Base-by-base conservation (phyloP, 2,797 vertebrate species). In the Tenualosa ilisha region DNA sequence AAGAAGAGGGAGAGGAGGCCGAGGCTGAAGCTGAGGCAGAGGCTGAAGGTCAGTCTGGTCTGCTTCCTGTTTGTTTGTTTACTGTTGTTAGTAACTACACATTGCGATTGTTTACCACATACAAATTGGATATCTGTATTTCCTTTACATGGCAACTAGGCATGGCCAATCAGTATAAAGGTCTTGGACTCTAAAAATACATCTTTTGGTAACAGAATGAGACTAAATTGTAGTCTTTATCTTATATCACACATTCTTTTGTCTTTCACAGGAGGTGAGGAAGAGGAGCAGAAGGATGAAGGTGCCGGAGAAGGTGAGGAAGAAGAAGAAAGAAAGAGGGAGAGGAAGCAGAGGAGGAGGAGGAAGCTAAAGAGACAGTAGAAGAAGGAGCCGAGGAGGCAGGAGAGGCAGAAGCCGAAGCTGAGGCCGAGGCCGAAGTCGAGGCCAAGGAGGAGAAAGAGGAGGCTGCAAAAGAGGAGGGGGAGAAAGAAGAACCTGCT, bases 281-380 rank as follows among this genome's bases (percentile, higher is more conserved):
- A 88, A 0, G 84, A 85, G 0, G 88, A 79, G 2, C 87, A 81
- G 0, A 87, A 89, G 20, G 86, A 90, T 31, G 85, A 89, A 26
- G 82, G 72, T 26, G 84, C 49, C 72, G 84, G 31, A 81, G 83
- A 84, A 6, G 81, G 84, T 8, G 85, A 86, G 2, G 88, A 88
- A 0, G 84, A 85, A 0, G 88, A 79, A 1, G 86, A 81, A 87
- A 89, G 20, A 85, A 90, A 24, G 85, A 89, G n/a, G 82, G 63
- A n/a, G 84, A 37, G 63, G 84, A 24, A 81, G 83, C 83, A 7
- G 68, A 81, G 12, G 85, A 9, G 15, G 83, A 83, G 81, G 82
- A 86, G 49, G 79, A 61, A 24, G 83, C 83, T 37, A 72, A 37
- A 15, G 83, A 68, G 50, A 46, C 84, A 85, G 54, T 40, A 54